Base-by-base conservation (phyloP, 2,888 invertebrate species). In the Dioctria linearis region DNA sequence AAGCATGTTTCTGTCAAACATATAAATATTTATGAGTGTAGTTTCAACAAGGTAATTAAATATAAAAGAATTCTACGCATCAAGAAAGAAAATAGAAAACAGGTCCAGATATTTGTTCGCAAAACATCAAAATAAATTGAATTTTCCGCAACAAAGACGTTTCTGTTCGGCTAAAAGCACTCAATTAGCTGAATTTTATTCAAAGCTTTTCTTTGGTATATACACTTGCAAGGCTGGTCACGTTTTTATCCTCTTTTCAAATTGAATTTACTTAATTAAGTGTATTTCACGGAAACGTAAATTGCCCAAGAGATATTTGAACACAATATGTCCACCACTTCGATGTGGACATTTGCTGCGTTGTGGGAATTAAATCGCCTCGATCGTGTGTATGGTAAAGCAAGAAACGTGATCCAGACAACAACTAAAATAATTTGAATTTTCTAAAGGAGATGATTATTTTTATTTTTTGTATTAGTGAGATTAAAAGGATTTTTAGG, bases 231-330 rank as follows among this genome's bases (percentile, higher is more conserved):
- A 73, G 42, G 37, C 73, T 39, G 42, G 57, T 40, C 73, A 73
- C 73, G 73, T 73, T 42, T 57, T 73, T 73, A 73, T 73, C 73
- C 57, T 13, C 73, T 69, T 69, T 69, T 54, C 73, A 73, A 73
- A 73, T 73, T 73, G 73, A 73, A 73, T 73, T 73, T 57, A 57
- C 73, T 59, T 73, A 73, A 73, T 73, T 73, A 73, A 59, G 73
- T 57, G 42, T 25, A 25, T 25, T 25, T 25, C 25, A 25, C 25
- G 25, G 25, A 25, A 25, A 25, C 25, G 5, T 46, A 46, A 46
- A 6, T 54, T 4, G 54, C 42, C n/a, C 43, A 42, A 57, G 42
- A 6, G 65, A 9, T 40, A 39, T 65, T 8, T 40, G 65, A 42
- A 42, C 65, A 5, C 9, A 11, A 65, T 40, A 11, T 65, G 40